Evolutionary conservation across 2,797 vertebrate species (phyloP).

Genomic region (Heliangelus exortis): DNA sequence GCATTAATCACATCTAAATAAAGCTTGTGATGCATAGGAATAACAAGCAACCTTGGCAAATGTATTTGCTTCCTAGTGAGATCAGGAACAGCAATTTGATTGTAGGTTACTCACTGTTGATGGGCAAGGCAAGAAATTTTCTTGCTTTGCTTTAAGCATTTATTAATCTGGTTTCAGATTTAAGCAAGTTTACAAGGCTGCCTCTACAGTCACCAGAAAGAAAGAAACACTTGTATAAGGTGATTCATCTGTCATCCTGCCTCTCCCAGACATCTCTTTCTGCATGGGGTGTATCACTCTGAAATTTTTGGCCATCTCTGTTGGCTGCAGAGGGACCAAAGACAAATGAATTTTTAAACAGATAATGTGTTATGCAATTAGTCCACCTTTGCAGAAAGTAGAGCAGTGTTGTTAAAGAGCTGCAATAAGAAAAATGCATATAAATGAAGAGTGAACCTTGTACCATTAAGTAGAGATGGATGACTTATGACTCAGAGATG

Average conservation of each 20-base stretch:
- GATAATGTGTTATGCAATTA: not conserved
- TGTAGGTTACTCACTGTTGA: not conserved
- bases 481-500: not conserved
- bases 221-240: not conserved
- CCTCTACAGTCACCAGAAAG: not conserved
- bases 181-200: not conserved
- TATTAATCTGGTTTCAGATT: constrained; percentile 23
- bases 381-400: not conserved
- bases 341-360: not conserved
- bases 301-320: constrained; percentile 1
- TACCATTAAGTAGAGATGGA: not conserved
- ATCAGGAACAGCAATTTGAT: not conserved
- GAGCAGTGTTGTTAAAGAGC: not conserved
- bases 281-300: not conserved
- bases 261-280: not conserved
- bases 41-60: not conserved
- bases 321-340: constrained; percentile 21
- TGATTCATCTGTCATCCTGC: constrained; percentile 35
- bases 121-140: not conserved
- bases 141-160: not conserved
- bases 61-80: not conserved
- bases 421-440: not conserved
- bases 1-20: not conserved
- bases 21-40: not conserved
- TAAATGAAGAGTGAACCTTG: not conserved